These are phyloP conservation scores for Leuciscus waleckii DNA, from an alignment of 2,797 vertebrate species.

Conservation along the genomic window DNA sequence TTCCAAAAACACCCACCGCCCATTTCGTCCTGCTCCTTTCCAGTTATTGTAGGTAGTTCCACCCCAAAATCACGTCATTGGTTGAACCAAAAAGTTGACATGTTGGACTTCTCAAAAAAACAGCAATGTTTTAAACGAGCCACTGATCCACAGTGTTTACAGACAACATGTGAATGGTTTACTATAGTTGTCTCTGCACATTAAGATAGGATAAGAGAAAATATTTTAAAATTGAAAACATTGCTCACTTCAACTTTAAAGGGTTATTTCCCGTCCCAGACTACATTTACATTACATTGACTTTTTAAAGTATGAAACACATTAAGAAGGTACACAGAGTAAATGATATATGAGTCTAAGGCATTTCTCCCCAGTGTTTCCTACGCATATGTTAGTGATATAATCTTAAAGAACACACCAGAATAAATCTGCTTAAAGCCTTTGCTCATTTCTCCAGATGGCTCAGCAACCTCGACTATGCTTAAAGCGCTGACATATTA, in stretches of 20 bases:
- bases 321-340: slow-evolving; percentile 49
- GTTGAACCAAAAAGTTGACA: not conserved
- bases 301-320: not conserved
- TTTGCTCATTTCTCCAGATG: slow-evolving; percentile 51
- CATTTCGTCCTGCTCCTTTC: not conserved
- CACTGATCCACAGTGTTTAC: not conserved
- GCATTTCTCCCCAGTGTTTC: slow-evolving; percentile 30
- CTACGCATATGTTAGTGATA: slow-evolving; percentile 66
- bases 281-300: slow-evolving; percentile 9
- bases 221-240: not conserved
- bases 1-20: too few relatives aligned
- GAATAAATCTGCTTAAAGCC: slow-evolving; percentile 66
- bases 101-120: not conserved
- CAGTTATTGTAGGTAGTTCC: not conserved
- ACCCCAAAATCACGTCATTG: not conserved
- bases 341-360: slow-evolving; percentile 56
- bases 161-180: not conserved
- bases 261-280: slow-evolving; percentile 15
- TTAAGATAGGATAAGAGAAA: not conserved
- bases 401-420: slow-evolving; percentile 65
- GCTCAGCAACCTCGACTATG: slow-evolving; percentile 40
- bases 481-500: slow-evolving; percentile 56
- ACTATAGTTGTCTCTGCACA: not conserved
- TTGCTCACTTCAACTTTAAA: not conserved
- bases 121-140: not conserved